Evolutionary conservation across 2,888 invertebrate species (phyloP).

Genomic region (Pristionchus japonicus): DNA sequence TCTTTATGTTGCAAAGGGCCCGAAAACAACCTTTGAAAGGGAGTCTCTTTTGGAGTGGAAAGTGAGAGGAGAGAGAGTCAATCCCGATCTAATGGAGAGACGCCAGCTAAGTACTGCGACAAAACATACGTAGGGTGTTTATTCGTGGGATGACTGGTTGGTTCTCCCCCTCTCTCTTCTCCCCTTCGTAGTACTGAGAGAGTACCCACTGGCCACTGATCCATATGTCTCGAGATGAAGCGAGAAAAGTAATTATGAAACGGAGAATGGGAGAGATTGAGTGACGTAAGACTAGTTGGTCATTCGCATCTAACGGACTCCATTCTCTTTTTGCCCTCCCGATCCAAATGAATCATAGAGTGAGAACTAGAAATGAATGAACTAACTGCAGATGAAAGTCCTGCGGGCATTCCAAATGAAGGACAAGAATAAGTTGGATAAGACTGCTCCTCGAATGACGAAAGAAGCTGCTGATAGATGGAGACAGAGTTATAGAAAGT

Average conservation of each 20-base stretch:
- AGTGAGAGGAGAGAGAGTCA: neutral
- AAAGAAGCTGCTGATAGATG: constrained; percentile 73
- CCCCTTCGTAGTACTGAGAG: neutral
- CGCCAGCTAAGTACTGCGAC: neutral
- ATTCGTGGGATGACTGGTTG: constrained; percentile 8
- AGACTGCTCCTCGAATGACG: constrained; percentile 72
- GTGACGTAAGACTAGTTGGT: constrained; percentile 32
- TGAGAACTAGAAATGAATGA: constrained; percentile 13
- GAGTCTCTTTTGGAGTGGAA: neutral
- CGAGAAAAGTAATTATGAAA: neutral
- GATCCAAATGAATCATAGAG: neutral
- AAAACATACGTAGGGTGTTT: constrained; percentile 13
- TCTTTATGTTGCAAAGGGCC: neutral
- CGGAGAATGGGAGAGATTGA: neutral
- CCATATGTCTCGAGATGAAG: neutral
- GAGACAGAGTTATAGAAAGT: constrained; percentile 69
- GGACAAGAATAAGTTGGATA: constrained; percentile 61
- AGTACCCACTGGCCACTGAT: neutral
- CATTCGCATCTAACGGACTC: neutral
- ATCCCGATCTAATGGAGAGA: neutral
- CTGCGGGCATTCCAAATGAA: constrained; percentile 62
- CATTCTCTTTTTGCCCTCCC: neutral
- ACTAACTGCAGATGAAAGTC: constrained; percentile 58
- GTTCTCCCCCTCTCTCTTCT: neutral
- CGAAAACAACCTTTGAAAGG: constrained; percentile 4